Base-by-base conservation (phyloP, 2,888 invertebrate species). In the Xanthorhoe designata region DNA sequence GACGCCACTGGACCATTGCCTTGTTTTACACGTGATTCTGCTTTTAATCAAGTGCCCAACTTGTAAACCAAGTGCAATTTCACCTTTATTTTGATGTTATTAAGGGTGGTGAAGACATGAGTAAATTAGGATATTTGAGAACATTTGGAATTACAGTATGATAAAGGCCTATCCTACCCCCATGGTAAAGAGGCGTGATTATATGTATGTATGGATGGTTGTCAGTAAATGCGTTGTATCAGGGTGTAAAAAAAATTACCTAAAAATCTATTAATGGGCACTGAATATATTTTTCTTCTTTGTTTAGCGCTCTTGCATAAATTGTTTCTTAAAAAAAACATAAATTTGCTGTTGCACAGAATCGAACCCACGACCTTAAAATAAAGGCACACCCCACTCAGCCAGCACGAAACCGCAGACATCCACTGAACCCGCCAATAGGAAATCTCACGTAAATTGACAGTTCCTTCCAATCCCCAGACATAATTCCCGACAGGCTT, bases 381-480 rank as follows among this genome's bases (percentile, higher is more conserved):
- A 15, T 49, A 58, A 24, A 47, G 32, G 32, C 24, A 24, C 24
- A 3, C 8, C 8, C 7, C 32, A 32, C 32, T 6, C 5, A 7
- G 32, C 32, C 32, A 32, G 6, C 32, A 5, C 32, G 32, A 2
- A 61, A 60, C 51, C 51, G 47, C 29, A 35, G 29, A 51, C 32
- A 32, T 7, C 51, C 52, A 45, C 59, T 38, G 24, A 51, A 19
- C 53, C 52, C 17, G 45, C 60, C 61, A 54, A 54, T 47, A 54
- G 4, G 10, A 32, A 51, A 19, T 42, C 53, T 6, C 54, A 19
- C 57, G 24, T 13, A 57, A 62, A 55, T 62, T 62, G 66, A 62
- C 66, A 59, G 53, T 42, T 54, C 35, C 73, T 64, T 77, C 24
- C 74, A 66, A 24, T 17, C 9, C 18, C 24, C 13, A 24, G 51